phyloP scores from a whole-genome alignment of 2,888 invertebrate genomes.

The Dolichopus griseipennis region DNA sequence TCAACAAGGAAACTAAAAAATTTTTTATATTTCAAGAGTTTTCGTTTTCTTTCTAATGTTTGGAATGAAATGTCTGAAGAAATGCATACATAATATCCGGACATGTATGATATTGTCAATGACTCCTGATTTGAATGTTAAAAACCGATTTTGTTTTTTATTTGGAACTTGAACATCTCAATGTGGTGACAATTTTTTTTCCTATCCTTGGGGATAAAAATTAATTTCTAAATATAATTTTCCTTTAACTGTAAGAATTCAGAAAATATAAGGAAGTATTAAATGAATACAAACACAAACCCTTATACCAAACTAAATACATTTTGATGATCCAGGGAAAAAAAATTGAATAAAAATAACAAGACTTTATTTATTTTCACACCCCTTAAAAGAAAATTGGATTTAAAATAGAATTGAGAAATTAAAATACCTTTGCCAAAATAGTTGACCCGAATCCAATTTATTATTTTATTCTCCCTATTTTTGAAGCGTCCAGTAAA shows the following conservation, averaged over 20 bases:
- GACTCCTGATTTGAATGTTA: constrained; percentile 1
- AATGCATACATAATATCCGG: neutral
- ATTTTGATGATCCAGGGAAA: neutral
- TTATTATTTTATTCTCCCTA: no score
- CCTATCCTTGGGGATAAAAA: neutral
- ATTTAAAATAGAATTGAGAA: no score
- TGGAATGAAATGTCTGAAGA: neutral
- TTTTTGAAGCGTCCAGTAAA: no score
- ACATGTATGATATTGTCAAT: neutral
- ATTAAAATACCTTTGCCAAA: no score
- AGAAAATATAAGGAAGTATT: neutral
- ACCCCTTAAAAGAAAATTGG: no score
- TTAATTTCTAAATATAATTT: neutral
- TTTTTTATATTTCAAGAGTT: neutral
- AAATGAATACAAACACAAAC: neutral
- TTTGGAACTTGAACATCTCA: neutral
- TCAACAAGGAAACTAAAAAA: no score
- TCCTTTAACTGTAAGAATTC: neutral
- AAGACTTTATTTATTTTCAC: no score
- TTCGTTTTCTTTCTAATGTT: neutral
- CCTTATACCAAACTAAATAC: neutral
- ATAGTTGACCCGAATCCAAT: no score
- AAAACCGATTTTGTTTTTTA: neutral
- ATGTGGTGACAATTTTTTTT: neutral
- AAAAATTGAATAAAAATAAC: no score